Evolutionary conservation across 1,140 invertebrate species (phyloP), one percentile per base, ranked within the genome.

Genomic region (Coboldia fuscipes): DNA sequence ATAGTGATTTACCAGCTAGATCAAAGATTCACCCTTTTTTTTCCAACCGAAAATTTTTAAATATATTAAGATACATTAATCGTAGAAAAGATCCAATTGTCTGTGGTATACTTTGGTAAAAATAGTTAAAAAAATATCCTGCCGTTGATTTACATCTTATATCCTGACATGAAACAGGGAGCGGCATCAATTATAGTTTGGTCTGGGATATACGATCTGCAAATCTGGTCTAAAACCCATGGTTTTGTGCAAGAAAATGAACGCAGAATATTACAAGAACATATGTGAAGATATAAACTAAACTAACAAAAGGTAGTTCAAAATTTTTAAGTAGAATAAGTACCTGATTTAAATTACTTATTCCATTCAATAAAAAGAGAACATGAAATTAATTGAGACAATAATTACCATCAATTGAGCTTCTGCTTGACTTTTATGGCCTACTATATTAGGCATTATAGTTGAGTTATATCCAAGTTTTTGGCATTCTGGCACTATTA

Each of bases 391-490:
- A n/a, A n/a, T n/a, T n/a, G n/a, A n/a, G n/a, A n/a, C n/a, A 39
- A 36, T 39, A 57, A 59, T 68, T 62, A 79, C 75, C 65, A 62
- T 66, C 44, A 67, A 58, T 46, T 72, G 70, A 32, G 77, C 77
- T 45, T 75, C 69, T 43, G 69, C 63, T 53, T 83, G 79, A 50
- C 70, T 72, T 32, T 67, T 64, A 47, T 84, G 76, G 3, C 75
- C 75, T 58, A 81, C 68, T 30, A 76, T 65, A 55, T 85, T 85
- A 23, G 80, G 83, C 75, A 85, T 78, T n/a, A 72, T 65, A 8
- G 84, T 90, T 55, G 76, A 69, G 57, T 86, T 89, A 59, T 88
- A 90, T 41, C 75, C 71, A 41, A 88, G 58, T 42, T 80, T 74
- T 47, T 75, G 67, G 48, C 84, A 89, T 53, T 83, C 63, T 9